A percentile compares a stretch with the other conserved stretches of the same genome.
These are phyloP conservation scores for Cyrtonyx montezumae DNA, from an alignment of 2,113 vertebrate genomes.

Conservation along the genomic window DNA sequence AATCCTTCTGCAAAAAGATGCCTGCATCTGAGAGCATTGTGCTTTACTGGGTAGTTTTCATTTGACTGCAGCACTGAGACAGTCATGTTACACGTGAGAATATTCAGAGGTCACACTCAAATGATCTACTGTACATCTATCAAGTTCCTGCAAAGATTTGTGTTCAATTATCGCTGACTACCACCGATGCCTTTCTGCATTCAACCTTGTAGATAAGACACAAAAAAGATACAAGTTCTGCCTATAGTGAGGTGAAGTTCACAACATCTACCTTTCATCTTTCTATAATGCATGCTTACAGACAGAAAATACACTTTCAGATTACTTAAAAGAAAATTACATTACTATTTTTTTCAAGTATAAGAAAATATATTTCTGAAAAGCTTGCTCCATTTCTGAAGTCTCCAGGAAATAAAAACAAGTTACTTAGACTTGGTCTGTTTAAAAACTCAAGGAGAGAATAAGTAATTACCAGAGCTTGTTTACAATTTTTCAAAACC, in stretches of 20 bases:
- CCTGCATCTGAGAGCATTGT: not conserved
- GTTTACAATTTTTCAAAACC: not conserved
- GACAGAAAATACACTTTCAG: not conserved
- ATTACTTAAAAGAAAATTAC: not conserved
- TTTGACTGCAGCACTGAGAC: not conserved
- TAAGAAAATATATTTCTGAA: not conserved
- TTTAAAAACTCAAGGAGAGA: not conserved
- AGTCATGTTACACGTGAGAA: not conserved
- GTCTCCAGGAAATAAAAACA: not conserved
- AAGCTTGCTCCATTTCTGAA: not conserved
- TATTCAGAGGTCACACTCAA: not conserved
- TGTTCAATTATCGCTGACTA: not conserved
- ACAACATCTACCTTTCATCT: not conserved
- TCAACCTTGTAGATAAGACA: not conserved
- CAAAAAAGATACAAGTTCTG: not conserved
- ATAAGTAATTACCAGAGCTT: not conserved
- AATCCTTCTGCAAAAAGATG: not conserved
- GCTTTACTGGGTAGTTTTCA: not conserved
- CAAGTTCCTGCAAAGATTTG: not conserved
- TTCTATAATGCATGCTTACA: not conserved
- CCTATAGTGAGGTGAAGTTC: not conserved
- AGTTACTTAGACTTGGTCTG: not conserved
- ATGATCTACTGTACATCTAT: not conserved
- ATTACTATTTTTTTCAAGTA: not conserved
- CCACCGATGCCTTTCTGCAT: not conserved